These are phyloP conservation scores for Ennomos fuscantarius DNA, from an alignment of 2,888 invertebrate species.

Conservation along the genomic window DNA sequence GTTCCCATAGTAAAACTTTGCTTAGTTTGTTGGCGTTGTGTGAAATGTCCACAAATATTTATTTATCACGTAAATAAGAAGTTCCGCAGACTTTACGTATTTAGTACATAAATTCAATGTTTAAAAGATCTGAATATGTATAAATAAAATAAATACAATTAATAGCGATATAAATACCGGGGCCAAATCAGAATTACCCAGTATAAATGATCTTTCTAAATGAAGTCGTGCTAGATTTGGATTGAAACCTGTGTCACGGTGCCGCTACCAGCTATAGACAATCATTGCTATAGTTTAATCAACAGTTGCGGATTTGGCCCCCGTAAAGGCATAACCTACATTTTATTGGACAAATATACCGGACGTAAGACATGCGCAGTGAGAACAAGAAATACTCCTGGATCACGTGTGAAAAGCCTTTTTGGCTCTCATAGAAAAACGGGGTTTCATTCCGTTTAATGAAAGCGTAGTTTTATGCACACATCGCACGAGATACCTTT, in stretches of 20 bases:
- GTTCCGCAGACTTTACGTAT: no score
- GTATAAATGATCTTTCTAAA: background rate
- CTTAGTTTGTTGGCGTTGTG: no score
- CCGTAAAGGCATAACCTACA: constrained; percentile 36
- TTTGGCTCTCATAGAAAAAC: constrained; percentile 7
- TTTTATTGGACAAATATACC: constrained; percentile 53
- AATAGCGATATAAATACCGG: constrained; percentile 2
- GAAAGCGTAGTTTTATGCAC: background rate
- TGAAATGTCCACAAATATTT: no score
- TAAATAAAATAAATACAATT: background rate
- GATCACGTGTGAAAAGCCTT: constrained; percentile 42
- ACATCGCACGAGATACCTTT: no score
- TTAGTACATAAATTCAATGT: no score
- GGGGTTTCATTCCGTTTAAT: constrained; percentile 7
- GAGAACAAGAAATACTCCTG: constrained; percentile 49
- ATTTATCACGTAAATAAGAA: constrained; percentile 7
- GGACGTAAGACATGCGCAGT: constrained; percentile 70
- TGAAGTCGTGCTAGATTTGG: background rate
- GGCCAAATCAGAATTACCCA: background rate
- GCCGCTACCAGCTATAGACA: constrained; percentile 2
- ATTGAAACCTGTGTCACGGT: constrained; percentile 9
- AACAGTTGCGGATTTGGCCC: constrained; percentile 47
- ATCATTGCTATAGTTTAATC: constrained; percentile 31
- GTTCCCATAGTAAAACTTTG: no score
- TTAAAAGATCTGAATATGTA: no score